These are phyloP conservation scores for Chaetodon trifascialis DNA, from an alignment of 2,113 vertebrate species.

Conservation along the genomic window DNA sequence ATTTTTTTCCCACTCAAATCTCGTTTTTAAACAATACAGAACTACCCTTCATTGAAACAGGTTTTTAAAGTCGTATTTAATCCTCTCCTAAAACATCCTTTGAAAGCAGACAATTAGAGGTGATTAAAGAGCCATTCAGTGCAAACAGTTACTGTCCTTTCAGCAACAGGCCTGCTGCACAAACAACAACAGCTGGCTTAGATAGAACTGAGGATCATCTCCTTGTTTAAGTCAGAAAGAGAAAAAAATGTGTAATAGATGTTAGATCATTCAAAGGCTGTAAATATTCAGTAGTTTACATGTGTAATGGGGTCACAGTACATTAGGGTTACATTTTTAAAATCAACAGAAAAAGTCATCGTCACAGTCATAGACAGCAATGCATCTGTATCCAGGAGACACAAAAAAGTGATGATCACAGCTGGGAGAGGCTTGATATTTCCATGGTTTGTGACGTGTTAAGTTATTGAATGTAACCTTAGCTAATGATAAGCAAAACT, in stretches of 20 bases:
- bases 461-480: too few relatives aligned
- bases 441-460: too few relatives aligned
- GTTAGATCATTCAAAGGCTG: not conserved
- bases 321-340: slow-evolving; percentile 5
- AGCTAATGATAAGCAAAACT: too few relatives aligned
- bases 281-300: slow-evolving; percentile 5
- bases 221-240: not conserved
- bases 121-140: not conserved
- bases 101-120: slow-evolving; percentile 7
- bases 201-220: not conserved
- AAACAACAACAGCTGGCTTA: not conserved
- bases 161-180: not conserved
- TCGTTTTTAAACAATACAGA: not conserved
- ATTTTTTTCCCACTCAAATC: not conserved
- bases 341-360: not conserved
- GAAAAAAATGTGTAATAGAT: not conserved
- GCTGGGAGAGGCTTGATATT: too few relatives aligned
- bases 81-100: slow-evolving; percentile 5
- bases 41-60: not conserved
- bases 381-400: not conserved
- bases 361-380: too few relatives aligned
- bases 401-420: not conserved
- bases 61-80: slow-evolving; percentile 2
- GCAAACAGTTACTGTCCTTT: not conserved
- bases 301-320: not conserved